Base-by-base conservation (phyloP, 2,888 invertebrate species). In the Gortyna flavago region DNA sequence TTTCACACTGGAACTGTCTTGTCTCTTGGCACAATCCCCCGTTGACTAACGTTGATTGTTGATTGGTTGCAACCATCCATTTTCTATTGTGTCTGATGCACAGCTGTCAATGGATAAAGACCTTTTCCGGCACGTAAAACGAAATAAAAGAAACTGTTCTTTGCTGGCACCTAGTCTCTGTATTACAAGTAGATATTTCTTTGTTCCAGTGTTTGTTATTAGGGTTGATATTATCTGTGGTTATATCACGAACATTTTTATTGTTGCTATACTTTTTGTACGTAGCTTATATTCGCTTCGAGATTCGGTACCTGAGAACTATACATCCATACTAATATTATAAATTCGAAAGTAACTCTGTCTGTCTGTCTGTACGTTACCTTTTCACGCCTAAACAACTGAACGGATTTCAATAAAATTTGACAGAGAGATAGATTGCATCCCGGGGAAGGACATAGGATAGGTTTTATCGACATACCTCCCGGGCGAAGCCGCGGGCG, bases 111-210 rank as follows among this genome's bases (percentile, higher is more conserved):
- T 29, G 35, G 4, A 29, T 41, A 51, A 75, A 18, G 1, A 8
- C 18, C 8, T 25, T 38, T 35, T 35, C 21, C n/a, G 25, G 11
- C 2, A 44, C 6, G 48, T 1, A 68, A 25, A 18, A 68, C 11
- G 7, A 71, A 48, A 51, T 51, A 29, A 75, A 71, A 75, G 59
- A 38, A 61, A 51, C 21, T 6, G 21, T 48, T 51, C n/a, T 70
- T 48, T 44, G 35, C n/a, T 35, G 18, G 25, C 35, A 16, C 35
- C n/a, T 72, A 29, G 29, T 11, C 25, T 54, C n/a, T 44, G n/a
- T 57, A 65, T 9, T 25, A 25, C 7, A 41, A 54, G 25, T 32
- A 61, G 25, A 7, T 29, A 3, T 3, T 51, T 48, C 18, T 29
- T 51, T 13, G 13, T 0, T 4, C 6, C 7, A 72, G 5, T 35